Conservation (phyloP, 2,113 vertebrate species). For the Colius striatus region DNA sequence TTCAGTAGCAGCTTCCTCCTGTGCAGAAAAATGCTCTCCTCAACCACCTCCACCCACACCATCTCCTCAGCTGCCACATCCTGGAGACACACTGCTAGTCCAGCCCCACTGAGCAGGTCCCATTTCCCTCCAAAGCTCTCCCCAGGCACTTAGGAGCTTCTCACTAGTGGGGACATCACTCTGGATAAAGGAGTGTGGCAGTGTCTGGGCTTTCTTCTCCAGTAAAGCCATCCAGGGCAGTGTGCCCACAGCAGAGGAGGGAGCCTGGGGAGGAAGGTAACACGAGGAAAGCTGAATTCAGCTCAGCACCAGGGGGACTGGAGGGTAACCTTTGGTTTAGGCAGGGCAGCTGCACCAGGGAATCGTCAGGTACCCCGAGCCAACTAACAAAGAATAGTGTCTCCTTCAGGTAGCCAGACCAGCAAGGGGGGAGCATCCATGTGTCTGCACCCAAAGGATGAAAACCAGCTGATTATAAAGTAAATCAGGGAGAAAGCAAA, state of each 20-base stretch:
- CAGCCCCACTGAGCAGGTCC: background rate
- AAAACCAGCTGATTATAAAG: background rate
- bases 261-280: background rate
- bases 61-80: background rate
- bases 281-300: background rate
- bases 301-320: background rate
- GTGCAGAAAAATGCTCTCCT: background rate
- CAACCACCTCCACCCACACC: background rate
- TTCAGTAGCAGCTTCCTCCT: background rate
- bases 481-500: background rate
- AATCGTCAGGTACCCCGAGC: background rate
- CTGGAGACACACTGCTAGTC: accelerated
- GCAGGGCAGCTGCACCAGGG: background rate
- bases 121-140: background rate
- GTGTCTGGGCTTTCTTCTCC: background rate
- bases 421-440: accelerated
- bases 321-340: background rate
- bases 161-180: background rate
- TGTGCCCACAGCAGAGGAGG: background rate
- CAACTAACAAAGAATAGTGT: background rate
- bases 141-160: background rate
- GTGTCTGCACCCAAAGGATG: background rate
- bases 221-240: background rate
- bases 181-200: background rate
- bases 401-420: background rate